Conservation (phyloP, 1,140 invertebrate genomes). For the Mya arenaria region DNA sequence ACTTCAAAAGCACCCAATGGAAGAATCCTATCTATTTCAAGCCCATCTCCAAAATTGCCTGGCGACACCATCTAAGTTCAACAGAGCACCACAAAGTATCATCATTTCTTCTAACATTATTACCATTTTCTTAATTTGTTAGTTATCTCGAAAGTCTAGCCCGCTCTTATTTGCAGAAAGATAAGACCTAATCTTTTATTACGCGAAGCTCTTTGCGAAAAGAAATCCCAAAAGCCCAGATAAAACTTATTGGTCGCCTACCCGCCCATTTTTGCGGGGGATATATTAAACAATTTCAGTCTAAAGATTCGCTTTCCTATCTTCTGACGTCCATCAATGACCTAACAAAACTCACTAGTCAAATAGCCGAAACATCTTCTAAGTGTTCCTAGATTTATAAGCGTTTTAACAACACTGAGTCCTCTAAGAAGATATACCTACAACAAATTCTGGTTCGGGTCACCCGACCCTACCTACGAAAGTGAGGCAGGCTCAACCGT, state of each 20-base stretch:
- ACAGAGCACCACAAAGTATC: background rate
- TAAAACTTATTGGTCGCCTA: constrained; percentile 32
- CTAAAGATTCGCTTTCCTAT: too few relatives aligned
- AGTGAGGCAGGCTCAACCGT: too few relatives aligned
- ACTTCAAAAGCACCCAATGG: too few relatives aligned
- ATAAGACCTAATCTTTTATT: constrained; percentile 47
- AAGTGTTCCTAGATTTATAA: constrained; percentile 55
- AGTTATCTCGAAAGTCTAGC: constrained; percentile 38
- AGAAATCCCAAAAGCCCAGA: constrained; percentile 30
- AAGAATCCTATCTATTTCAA: too few relatives aligned
- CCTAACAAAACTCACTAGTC: too few relatives aligned
- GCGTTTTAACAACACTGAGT: too few relatives aligned
- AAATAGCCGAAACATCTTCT: too few relatives aligned
- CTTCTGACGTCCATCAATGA: too few relatives aligned
- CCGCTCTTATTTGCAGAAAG: constrained; percentile 19
- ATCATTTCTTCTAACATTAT: background rate
- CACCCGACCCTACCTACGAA: too few relatives aligned
- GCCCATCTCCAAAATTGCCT: background rate
- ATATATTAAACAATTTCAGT: too few relatives aligned
- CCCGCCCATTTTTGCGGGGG: background rate
- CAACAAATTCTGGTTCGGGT: too few relatives aligned
- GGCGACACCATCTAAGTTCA: background rate
- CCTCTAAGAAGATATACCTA: too few relatives aligned
- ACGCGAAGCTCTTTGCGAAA: constrained; percentile 40
- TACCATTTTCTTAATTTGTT: constrained; percentile 17